Evolutionary conservation across 2,113 vertebrate genomes (phyloP).

Genomic region (Speoplatyrhinus poulsoni): DNA sequence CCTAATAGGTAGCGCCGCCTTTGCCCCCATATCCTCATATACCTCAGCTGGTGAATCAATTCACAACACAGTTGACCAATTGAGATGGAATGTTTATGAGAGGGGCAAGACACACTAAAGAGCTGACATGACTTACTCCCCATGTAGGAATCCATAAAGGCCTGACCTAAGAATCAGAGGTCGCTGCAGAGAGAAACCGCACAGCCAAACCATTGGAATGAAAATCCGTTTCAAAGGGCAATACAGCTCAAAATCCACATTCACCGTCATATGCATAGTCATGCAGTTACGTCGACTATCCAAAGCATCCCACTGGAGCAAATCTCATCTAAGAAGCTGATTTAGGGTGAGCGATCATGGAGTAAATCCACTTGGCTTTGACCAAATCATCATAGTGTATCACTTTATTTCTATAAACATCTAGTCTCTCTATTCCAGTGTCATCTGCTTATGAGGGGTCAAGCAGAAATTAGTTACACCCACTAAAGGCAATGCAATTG

Average conservation of each 20-base stretch:
- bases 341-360: slow-evolving; percentile 43
- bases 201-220: not conserved
- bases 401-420: slow-evolving; percentile 2
- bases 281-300: slow-evolving; percentile 29
- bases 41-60: not conserved
- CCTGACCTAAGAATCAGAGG: slow-evolving; percentile 27
- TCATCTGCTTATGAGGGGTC: too few relatives aligned
- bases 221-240: slow-evolving; percentile 6
- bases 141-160: slow-evolving; percentile 37
- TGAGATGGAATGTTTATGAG: slow-evolving; percentile 15
- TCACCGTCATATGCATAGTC: slow-evolving; percentile 13
- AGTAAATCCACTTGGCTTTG: slow-evolving; percentile 52
- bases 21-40: too few relatives aligned
- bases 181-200: not conserved
- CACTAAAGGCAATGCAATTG: too few relatives aligned
- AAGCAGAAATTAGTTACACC: too few relatives aligned
- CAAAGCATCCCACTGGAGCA: slow-evolving; percentile 39
- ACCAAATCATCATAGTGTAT: slow-evolving; percentile 20
- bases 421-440: slow-evolving; percentile 7
- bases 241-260: slow-evolving; percentile 12
- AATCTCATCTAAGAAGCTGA: slow-evolving; percentile 56
- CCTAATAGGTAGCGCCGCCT: too few relatives aligned
- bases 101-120: not conserved
- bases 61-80: slow-evolving; percentile 7
- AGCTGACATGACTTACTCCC: slow-evolving; percentile 24